Conservation (phyloP, 2,113 vertebrate genomes). For the Actenoides hombroni region DNA sequence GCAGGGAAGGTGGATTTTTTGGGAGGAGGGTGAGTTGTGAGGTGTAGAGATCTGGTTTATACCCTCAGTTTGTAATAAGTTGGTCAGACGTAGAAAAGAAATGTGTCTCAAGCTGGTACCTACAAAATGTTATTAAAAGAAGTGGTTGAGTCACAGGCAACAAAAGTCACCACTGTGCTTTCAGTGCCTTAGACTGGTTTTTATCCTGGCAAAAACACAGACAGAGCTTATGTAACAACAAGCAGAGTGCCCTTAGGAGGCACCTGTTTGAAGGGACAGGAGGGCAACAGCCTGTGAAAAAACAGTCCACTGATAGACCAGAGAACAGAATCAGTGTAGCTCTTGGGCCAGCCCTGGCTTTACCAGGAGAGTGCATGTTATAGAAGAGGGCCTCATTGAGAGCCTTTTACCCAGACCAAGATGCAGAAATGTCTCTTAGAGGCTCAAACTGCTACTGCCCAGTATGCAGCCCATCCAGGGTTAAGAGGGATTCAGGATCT, state of each 20-base stretch:
- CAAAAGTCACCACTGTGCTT: background rate
- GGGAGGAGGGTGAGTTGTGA: background rate
- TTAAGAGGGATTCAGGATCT: background rate
- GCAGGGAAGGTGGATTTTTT: background rate
- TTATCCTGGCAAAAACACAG: background rate
- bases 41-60: background rate
- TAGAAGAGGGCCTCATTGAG: background rate
- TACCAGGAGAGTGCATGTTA: background rate
- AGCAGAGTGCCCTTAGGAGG: background rate
- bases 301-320: background rate
- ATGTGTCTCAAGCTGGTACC: background rate
- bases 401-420: background rate
- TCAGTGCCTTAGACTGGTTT: background rate
- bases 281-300: background rate
- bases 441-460: background rate
- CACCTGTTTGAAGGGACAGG: background rate
- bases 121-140: background rate
- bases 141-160: background rate
- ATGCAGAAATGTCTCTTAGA: background rate
- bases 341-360: background rate
- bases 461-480: background rate
- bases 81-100: background rate
- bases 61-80: background rate
- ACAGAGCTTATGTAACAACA: background rate
- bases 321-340: background rate